Evolutionary conservation across 2,888 invertebrate genomes (phyloP).

Genomic region (Hesperia comma): DNA sequence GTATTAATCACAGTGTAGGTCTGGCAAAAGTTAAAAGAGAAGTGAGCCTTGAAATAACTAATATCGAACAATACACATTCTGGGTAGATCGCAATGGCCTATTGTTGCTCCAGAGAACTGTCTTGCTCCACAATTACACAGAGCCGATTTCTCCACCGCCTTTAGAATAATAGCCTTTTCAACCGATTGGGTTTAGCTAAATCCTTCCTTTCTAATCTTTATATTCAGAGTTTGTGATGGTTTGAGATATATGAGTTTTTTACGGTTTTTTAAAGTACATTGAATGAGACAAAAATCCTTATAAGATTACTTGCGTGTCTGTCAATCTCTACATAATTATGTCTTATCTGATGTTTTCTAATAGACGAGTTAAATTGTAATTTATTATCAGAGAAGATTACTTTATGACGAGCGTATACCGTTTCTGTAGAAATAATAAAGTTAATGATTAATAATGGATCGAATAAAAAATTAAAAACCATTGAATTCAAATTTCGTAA

Average conservation of each 20-base stretch:
- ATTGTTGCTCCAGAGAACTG: constrained; percentile 31
- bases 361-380: too few species aligned
- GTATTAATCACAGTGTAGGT: constrained; percentile 12
- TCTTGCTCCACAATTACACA: constrained; percentile 37
- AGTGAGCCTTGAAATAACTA: constrained; percentile 27
- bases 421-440: too few species aligned
- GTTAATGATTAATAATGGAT: too few species aligned
- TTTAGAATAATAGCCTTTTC: constrained; percentile 40
- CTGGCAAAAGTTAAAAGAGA: constrained; percentile 27
- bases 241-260: not conserved
- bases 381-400: too few species aligned
- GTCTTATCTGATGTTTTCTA: too few species aligned
- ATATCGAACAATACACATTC: constrained; percentile 32
- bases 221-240: constrained; percentile 18
- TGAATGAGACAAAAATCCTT: too few species aligned
- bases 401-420: too few species aligned
- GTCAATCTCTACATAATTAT: too few species aligned
- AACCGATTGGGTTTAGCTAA: constrained; percentile 40
- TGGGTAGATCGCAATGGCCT: constrained; percentile 23
- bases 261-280: not conserved
- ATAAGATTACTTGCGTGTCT: too few species aligned
- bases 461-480: too few species aligned
- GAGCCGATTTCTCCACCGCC: constrained; percentile 39
- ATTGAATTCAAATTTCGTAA: too few species aligned
- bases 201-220: constrained; percentile 37